These are phyloP conservation scores for Anoncus sp. DNA, from an alignment of 2,888 invertebrate species.

Conservation along the genomic window DNA sequence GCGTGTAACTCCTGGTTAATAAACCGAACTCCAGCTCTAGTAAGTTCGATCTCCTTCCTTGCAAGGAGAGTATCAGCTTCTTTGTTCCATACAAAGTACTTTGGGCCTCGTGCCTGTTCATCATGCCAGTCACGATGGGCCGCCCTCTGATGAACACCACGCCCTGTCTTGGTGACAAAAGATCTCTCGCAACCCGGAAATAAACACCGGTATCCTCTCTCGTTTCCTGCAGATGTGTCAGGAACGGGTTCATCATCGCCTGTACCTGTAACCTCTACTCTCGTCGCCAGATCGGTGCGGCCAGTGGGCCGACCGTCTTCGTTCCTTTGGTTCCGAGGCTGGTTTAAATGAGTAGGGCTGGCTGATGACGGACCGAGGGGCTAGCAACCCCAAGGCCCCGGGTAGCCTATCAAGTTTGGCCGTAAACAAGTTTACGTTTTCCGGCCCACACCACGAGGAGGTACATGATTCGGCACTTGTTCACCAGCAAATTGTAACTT, in stretches of 20 bases:
- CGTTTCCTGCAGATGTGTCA: too few species aligned
- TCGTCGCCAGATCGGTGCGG: not conserved
- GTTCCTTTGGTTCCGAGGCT: not conserved
- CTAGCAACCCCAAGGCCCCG: slow-evolving; percentile 10
- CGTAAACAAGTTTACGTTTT: too few species aligned
- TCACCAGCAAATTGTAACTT: too few species aligned
- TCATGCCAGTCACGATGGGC: slow-evolving; percentile 42
- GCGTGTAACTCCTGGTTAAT: not conserved
- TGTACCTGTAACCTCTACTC: not conserved
- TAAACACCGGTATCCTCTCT: not conserved
- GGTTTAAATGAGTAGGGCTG: not conserved
- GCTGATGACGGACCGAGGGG: not conserved
- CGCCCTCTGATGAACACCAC: slow-evolving; percentile 22
- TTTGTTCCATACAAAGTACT: not conserved
- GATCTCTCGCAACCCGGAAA: slow-evolving; percentile 8
- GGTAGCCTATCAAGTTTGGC: too few species aligned
- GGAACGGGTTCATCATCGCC: too few species aligned
- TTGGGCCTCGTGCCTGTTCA: not conserved
- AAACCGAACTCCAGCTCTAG: not conserved
- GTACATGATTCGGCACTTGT: too few species aligned
- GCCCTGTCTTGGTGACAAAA: slow-evolving; percentile 3
- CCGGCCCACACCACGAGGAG: too few species aligned
- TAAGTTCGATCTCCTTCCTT: not conserved
- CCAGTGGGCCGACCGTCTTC: not conserved
- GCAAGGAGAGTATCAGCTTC: not conserved